These are phyloP conservation scores for Hyles lineata DNA, from an alignment of 2,888 invertebrate genomes.

Conservation along the genomic window DNA sequence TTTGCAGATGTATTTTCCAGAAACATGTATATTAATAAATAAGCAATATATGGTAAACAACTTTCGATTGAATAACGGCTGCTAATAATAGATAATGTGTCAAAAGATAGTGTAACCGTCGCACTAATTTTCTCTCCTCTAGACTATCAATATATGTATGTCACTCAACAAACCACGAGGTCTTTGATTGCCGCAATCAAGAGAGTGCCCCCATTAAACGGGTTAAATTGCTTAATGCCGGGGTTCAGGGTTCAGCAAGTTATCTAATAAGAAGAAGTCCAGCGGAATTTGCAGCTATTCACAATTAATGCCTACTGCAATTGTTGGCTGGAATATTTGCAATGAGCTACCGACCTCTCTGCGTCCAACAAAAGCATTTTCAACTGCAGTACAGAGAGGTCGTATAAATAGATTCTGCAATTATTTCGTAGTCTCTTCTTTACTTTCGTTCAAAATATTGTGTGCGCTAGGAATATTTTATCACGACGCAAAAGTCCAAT, in stretches of 20 bases:
- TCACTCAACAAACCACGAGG: conserved; percentile 29
- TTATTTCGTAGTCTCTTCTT: too few species aligned
- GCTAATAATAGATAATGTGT: neutral
- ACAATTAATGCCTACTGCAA: conserved; percentile 27
- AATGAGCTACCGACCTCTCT: neutral
- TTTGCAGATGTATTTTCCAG: conserved; percentile 4
- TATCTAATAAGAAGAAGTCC: conserved; percentile 67
- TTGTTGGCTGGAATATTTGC: conserved; percentile 18
- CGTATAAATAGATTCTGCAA: neutral
- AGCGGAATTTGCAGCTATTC: conserved; percentile 44
- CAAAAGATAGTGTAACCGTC: neutral
- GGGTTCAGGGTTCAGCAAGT: conserved; percentile 68
- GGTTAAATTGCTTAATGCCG: conserved; percentile 75
- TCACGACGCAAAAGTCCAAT: neutral
- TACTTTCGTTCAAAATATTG: too few species aligned
- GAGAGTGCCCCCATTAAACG: conserved; percentile 52
- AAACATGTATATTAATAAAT: conserved; percentile 4
- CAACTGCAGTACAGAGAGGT: neutral
- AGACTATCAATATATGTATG: conserved; percentile 29
- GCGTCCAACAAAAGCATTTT: neutral
- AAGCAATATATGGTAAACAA: conserved; percentile 2
- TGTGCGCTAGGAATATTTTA: too few species aligned
- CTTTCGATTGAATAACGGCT: neutral
- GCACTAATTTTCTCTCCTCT: conserved; percentile 10
- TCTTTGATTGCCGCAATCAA: conserved; percentile 56